Evolutionary conservation across 2,113 vertebrate species (phyloP), one percentile per base, ranked within the genome.

Genomic region (Osmerus eperlanus): DNA sequence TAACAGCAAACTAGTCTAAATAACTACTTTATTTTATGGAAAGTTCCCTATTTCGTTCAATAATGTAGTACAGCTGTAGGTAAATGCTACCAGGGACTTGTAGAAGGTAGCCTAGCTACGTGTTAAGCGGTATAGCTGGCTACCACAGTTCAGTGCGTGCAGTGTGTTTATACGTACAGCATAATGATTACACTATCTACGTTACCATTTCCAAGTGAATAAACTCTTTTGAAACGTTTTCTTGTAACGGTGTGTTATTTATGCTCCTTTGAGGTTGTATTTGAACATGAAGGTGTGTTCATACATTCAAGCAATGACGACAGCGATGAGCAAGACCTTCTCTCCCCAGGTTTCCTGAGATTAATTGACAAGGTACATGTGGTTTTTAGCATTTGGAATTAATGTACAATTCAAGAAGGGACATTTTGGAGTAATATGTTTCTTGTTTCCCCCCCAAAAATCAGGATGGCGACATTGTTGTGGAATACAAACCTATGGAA

Each of bases 241-340:
- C 58, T 60, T 13, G 19, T 60, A 19, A 60, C 23, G 3, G 5
- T 63, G 7, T 51, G 36, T 11, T 65, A 18, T 21, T 47, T 25
- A 0, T 51, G 32, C 5, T 70, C 25, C 67, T 83, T 84, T 6
- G 21, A 98, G 97, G 85, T 98, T 79, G n/a, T 96, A 47, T 97
- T 93, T 87, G 96, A 98, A 83, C 95, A 94, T 11, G 96, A 98
- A 77, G 96, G 96, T 4, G 94, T 99, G 64, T 98, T 95, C 86
- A 94, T 98, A 86, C 97, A 97, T 75, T 92, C 92, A 6, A 92
- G 90, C 69, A 89, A 85, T 18, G 93, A 94, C 68, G 96, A 95
- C 68, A 91, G 89, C 11, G 91, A 84, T 54, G 94, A 96, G 70
- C 95, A 94, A 75, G 97, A 97, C 81, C 89, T 84, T 56, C 91